A percentile compares a stretch with the other conserved stretches of the same genome.
Conservation (phyloP, 2,797 vertebrate genomes). For the Macropus fuliginosus region DNA sequence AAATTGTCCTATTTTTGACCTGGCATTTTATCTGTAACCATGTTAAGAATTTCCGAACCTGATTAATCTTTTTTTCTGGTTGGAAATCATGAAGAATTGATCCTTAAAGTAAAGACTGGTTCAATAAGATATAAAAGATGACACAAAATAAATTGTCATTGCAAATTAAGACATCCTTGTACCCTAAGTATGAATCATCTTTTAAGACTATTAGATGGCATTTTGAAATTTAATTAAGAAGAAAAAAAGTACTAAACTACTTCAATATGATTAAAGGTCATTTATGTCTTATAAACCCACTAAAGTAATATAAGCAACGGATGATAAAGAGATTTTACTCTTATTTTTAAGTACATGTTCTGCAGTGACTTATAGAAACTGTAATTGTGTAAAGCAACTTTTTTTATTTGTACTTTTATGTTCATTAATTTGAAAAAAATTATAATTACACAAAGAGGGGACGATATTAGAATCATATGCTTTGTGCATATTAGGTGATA, state of each 20-base stretch:
- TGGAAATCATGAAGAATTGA: not conserved
- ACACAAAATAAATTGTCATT: not conserved
- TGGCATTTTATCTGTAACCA: constrained; percentile 45
- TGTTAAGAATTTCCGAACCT: constrained; percentile 45
- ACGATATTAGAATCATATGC: constrained; percentile 6
- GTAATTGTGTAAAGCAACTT: not conserved
- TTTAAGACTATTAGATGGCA: not conserved
- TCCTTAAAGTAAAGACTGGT: not conserved
- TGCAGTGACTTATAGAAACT: not conserved
- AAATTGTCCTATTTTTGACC: constrained; percentile 38
- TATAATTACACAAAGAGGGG: not conserved
- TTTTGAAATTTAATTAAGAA: not conserved
- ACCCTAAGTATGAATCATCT: not conserved
- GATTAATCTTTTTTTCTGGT: not conserved
- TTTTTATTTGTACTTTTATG: not conserved
- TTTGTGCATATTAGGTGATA: constrained; percentile 8
- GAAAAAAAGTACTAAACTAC: not conserved
- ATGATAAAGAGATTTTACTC: not conserved
- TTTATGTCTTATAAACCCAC: not conserved
- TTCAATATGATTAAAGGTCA: not conserved
- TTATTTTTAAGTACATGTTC: not conserved
- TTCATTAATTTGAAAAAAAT: not conserved
- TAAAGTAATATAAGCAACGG: not conserved
- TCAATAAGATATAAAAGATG: not conserved
- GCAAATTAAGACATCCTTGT: not conserved